Evolutionary conservation across 2,888 invertebrate genomes (phyloP).

Genomic region (Tridacna gigas): DNA sequence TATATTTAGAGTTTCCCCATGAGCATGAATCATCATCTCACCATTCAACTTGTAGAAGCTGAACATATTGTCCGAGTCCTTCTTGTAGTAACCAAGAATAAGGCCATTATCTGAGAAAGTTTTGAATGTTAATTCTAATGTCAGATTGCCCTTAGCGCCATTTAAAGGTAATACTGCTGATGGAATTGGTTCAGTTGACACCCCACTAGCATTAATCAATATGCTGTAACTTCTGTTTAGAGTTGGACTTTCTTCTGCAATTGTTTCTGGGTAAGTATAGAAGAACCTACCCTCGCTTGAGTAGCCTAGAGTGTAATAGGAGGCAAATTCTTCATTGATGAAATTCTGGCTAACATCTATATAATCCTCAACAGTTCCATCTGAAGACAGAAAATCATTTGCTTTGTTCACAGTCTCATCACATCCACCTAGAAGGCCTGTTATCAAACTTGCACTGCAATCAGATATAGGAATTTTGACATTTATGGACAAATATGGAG

Average conservation of each 20-base stretch:
- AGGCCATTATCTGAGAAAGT: constrained; percentile 38
- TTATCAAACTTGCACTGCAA: constrained; percentile 32
- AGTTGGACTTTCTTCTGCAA: constrained; percentile 35
- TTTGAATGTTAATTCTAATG: constrained; percentile 51
- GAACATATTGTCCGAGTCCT: constrained; percentile 38
- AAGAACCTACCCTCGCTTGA: constrained; percentile 19
- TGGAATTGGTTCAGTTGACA: constrained; percentile 10
- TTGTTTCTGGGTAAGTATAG: constrained; percentile 44
- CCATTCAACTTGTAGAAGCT: constrained; percentile 52
- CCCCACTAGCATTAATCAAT: constrained; percentile 61
- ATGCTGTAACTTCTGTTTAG: constrained; percentile 62
- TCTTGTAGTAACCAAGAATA: constrained; percentile 57
- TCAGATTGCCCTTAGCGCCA: constrained; percentile 16
- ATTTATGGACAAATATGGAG: constrained; percentile 39
- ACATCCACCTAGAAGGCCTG: constrained; percentile 74
- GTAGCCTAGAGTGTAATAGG: constrained; percentile 22
- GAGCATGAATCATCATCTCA: constrained; percentile 39
- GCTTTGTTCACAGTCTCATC: constrained; percentile 65
- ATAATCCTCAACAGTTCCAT: constrained; percentile 33
- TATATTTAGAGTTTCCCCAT: constrained; percentile 33
- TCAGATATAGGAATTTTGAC: constrained; percentile 27
- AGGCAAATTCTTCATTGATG: constrained; percentile 45
- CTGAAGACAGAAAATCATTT: constrained; percentile 68
- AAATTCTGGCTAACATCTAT: constrained; percentile 40
- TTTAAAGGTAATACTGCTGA: neutral